phyloP scores from a whole-genome alignment of 2,888 invertebrate species.

The Nomada ruficornis region DNA sequence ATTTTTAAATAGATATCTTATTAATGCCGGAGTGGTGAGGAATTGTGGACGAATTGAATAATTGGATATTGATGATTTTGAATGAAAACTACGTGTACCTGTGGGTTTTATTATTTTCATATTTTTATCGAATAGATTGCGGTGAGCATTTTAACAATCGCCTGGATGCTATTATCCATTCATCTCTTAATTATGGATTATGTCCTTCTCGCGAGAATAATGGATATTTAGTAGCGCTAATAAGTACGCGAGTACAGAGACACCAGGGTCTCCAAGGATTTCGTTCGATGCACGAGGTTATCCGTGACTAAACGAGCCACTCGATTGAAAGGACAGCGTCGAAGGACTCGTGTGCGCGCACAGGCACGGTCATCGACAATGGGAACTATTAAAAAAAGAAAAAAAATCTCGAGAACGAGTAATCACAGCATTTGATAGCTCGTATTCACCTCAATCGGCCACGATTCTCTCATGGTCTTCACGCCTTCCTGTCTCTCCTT shows the following conservation, averaged over 20 bases:
- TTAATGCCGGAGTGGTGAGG: too few species aligned
- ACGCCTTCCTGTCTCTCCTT: not conserved
- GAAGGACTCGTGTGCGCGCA: conserved; percentile 5
- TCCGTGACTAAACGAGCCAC: conserved; percentile 31
- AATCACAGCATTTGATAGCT: conserved; percentile 13
- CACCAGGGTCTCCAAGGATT: conserved; percentile 51
- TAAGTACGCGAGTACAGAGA: conserved; percentile 52
- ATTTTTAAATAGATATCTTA: too few species aligned
- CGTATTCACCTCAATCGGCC: conserved; percentile 33
- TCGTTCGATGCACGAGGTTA: conserved; percentile 43
- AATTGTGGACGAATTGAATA: too few species aligned
- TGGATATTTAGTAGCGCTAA: conserved; percentile 55
- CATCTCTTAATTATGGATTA: conserved; percentile 64
- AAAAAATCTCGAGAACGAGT: conserved; percentile 21
- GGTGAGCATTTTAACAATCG: conserved; percentile 40
- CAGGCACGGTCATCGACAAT: conserved; percentile 18
- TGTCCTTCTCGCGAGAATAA: conserved; percentile 62
- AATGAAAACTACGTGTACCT: too few species aligned
- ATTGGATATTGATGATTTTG: too few species aligned
- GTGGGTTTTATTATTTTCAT: too few species aligned
- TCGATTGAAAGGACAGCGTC: conserved; percentile 1
- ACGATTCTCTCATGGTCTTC: conserved; percentile 30
- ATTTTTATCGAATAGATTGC: not conserved
- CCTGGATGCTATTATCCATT: conserved; percentile 60
- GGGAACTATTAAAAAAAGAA: conserved; percentile 11